Evolutionary conservation across 2,888 invertebrate species (phyloP), one percentile per base, ranked within the genome.

Genomic region (Timema podura): DNA sequence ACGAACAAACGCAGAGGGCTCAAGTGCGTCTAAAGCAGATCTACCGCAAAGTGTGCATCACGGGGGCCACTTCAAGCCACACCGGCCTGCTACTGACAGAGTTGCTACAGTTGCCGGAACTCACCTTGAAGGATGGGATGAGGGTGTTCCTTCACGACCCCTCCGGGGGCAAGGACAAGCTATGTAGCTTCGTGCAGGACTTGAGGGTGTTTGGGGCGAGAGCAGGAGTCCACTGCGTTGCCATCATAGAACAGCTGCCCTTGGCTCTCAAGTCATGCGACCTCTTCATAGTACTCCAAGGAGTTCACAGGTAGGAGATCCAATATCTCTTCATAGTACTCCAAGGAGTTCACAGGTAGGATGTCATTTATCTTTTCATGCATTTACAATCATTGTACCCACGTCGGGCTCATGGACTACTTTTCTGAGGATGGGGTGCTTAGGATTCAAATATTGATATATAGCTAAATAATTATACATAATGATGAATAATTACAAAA

Each of bases 241-340:
- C 13, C 44, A 45, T 61, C 30, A n/a, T 9, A 10, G 9, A 15
- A 6, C 44, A 61, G 8, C 30, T 61, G 44, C 44, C 44, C 11
- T 30, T 44, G 44, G 61, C 61, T 13, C 2, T 61, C 61, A 61
- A 61, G 44, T 61, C 61, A 10, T 61, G 61, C 9, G 44, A 61
- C 61, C n/a, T 61, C 11, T 61, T 44, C 44, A 10, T 61, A 30
- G 45, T 61, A 10, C 61, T 61, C 9, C 44, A n/a, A 7, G 61
- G 61, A 5, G 7, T 61, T 13, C 30, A 10, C 3, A 61, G 61
- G 61, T 61, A 30, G 9, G 30, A 30, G 30, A 3, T 30, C 30
- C 30, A 30, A 30, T 30, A 30, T 30, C 30, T 30, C 30, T 30
- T 30, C 30, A 30, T 30, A 30, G 30, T 30, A 30, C 30, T 30